Base-by-base conservation (phyloP, 2,888 invertebrate species). In the Steinernema scapterisci region DNA sequence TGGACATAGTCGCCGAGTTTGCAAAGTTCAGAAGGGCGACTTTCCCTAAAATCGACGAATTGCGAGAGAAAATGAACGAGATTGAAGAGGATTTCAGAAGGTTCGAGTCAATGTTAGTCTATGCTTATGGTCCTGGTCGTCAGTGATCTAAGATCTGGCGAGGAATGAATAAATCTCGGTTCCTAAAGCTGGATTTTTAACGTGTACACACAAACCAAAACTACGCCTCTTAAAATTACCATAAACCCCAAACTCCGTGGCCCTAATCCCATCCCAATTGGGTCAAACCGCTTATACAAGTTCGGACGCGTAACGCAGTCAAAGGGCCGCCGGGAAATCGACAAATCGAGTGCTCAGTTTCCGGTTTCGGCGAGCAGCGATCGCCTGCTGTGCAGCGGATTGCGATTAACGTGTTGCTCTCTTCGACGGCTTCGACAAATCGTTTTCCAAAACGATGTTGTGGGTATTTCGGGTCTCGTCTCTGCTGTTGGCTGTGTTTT, bases 381-480 rank as follows among this genome's bases (percentile, higher is more conserved):
- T 31, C 27, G 27, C 38, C 54, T 54, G 19, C 13, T 16, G 23
- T 31, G 31, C n/a, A n/a, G n/a, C 27, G 23, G 63, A 63, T 31
- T 63, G 27, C 7, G 63, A 63, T 63, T 63, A 63, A 31, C 63
- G 63, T 25, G 38, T 38, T 38, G 38, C 38, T 38, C 38, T 6
- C 38, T 38, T 38, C 38, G 38, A 3, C 38, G 38, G 38, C 63
- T n/a, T 48, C 48, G 48, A 19, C 5, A 63, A 3, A 31, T 63
- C 63, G 63, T 63, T 63, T 63, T 63, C 31, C 63, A 31, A 38
- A 63, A 63, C 63, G 63, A 63, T 63, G 63, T 11, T 25, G 27
- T 71, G n/a, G 71, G 19, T 71, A 44, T 5, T 46, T 56, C 16
- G 23, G 45, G 44, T 44, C 11, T n/a, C 13, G 71, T 19, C n/a